Evolutionary conservation across 2,888 invertebrate genomes (phyloP).

Genomic region (Lobophora halterata): DNA sequence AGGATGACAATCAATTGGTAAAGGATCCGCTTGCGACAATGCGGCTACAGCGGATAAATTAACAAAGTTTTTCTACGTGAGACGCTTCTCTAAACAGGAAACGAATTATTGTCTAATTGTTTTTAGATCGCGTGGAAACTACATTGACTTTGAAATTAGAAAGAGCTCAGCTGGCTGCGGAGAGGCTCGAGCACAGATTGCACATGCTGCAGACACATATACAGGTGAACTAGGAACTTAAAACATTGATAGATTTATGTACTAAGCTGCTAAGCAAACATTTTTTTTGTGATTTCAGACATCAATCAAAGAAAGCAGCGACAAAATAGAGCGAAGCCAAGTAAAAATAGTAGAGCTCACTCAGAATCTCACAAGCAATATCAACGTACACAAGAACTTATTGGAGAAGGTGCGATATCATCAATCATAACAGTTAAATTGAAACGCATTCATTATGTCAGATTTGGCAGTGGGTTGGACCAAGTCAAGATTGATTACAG

Average conservation of each 20-base stretch:
- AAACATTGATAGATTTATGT: not conserved
- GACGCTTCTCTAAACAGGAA: conserved; percentile 42
- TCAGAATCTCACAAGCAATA: conserved; percentile 63
- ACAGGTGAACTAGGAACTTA: conserved; percentile 46
- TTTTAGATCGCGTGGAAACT: conserved; percentile 72
- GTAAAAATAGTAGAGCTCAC: conserved; percentile 60
- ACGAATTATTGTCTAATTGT: conserved; percentile 42
- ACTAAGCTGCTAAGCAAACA: no score
- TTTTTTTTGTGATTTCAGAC: conserved; percentile 48
- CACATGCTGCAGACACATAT: conserved; percentile 72
- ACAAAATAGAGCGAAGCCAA: conserved; percentile 65
- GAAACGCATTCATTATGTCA: conserved; percentile 23
- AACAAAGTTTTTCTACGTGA: conserved; percentile 36
- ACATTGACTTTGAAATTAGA: conserved; percentile 69
- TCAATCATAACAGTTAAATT: conserved; percentile 27
- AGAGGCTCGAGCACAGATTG: conserved; percentile 68
- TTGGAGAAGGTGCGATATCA: conserved; percentile 63
- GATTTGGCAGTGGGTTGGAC: conserved; percentile 32
- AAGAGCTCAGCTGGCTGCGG: conserved; percentile 73
- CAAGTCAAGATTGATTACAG: conserved; percentile 28
- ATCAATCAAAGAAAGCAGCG: conserved; percentile 67
- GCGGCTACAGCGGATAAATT: conserved; percentile 45
- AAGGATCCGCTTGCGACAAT: conserved; percentile 39
- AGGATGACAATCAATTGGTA: conserved; percentile 62
- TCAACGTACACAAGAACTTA: conserved; percentile 58